Percentiles rank a stretch among this genome's conserved stretches.
These are phyloP conservation scores for Molossus alvarezi DNA, from an alignment of 2,797 vertebrate species.

Conservation along the genomic window DNA sequence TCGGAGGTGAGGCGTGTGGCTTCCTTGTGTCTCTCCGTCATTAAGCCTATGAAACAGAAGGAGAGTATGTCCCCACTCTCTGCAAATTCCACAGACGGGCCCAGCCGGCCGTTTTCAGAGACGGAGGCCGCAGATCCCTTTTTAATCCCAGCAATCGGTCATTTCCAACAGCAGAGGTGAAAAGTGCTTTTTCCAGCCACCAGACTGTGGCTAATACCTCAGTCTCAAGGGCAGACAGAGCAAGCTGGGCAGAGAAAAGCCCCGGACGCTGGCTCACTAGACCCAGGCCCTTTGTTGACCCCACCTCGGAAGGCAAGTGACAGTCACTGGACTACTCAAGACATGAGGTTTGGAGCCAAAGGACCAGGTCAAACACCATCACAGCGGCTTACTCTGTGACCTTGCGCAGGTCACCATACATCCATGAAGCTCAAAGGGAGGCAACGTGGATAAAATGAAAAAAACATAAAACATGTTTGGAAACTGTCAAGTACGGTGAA, in stretches of 20 bases:
- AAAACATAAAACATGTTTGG: not conserved
- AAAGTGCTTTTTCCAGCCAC: not conserved
- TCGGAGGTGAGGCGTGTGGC: rapidly evolving
- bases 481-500: not conserved
- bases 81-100: too few relatives aligned
- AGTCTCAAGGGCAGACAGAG: not conserved
- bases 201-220: not conserved
- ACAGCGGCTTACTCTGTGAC: not conserved
- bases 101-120: not conserved
- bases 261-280: not conserved
- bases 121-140: not conserved
- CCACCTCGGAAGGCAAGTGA: not conserved
- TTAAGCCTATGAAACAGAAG: not conserved
- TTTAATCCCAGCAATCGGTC: rapidly evolving
- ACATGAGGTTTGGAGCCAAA: not conserved
- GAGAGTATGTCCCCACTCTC: rapidly evolving
- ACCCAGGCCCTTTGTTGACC: not conserved
- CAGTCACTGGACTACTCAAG: not conserved
- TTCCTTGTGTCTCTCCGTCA: not conserved
- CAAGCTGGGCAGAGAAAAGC: not conserved
- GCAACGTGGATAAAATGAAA: not conserved
- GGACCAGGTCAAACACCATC: not conserved
- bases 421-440: not conserved
- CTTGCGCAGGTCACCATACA: not conserved
- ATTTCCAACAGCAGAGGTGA: not conserved